Evolutionary conservation across 1,140 invertebrate genomes (phyloP), one percentile per base, ranked within the genome.

Genomic region (Aphaenogaster rudis): DNA sequence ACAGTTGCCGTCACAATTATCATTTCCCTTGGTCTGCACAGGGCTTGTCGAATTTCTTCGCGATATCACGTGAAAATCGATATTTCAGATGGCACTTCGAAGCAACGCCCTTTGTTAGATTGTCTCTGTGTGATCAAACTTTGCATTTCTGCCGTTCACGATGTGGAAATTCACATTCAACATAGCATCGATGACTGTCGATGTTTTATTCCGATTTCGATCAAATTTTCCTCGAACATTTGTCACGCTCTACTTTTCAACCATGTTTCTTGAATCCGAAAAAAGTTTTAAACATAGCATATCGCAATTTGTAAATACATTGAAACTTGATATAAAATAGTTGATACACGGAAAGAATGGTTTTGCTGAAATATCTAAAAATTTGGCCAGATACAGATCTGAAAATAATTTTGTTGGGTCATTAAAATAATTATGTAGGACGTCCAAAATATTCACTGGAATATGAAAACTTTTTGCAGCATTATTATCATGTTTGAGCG

Each of bases 201-300:
- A 2, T 36, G 28, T 72, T 72, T 82, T 61, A 72, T 61, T 48
- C 52, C 28, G 52, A 59, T 81, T 61, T 72, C 52, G 21, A 71
- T 52, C 50, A 72, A 82, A 72, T 72, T 82, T 72, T 82, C 28
- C 28, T 82, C 39, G 9, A 45, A 72, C 52, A 72, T 82, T 82
- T 72, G 21, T 82, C 52, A 45, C 21, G 42, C 39, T 59, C 66
- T 36, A 82, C 59, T 72, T 82, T 48, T 59, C 52, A 42, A 57
- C 8, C 8, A 36, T 82, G 3, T 59, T 72, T 36, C 52, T 7
- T 11, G 17, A 71, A 59, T 57, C 33, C 21, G 50, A 11, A 69
- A 82, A 57, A 59, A 72, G n/a, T 54, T 69, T 52, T 15, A 52
- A 79, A 71, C 5, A 57, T 48, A 45, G 9, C 15, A n/a, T 28